A percentile compares a stretch with the other conserved stretches of the same genome.
phyloP scores from a whole-genome alignment of 2,797 vertebrate species.

The Garrulus glandarius region DNA sequence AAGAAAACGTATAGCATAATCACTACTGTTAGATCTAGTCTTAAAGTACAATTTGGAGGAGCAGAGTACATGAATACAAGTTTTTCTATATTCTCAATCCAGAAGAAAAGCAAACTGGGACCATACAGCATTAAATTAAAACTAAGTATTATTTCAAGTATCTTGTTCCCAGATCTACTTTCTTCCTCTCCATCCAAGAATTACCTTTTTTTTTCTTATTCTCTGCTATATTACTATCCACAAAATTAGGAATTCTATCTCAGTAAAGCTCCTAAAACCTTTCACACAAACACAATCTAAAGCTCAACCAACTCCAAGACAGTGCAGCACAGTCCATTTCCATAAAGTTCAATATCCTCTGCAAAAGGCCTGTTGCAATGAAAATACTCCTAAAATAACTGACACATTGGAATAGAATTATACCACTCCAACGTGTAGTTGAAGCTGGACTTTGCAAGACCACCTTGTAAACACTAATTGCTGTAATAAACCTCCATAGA shows the following conservation, averaged over 20 bases:
- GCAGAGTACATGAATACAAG: constrained; percentile 16
- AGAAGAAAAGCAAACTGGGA: constrained; percentile 45
- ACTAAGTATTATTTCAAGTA: constrained; percentile 42
- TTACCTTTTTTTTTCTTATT: not conserved
- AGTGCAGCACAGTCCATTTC: not conserved
- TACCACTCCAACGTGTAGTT: not conserved
- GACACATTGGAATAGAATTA: not conserved
- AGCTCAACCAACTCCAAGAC: constrained; percentile 13
- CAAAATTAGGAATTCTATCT: constrained; percentile 1
- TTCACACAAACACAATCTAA: constrained; percentile 8
- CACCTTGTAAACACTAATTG: not conserved
- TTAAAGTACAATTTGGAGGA: constrained; percentile 42
- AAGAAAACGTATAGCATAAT: constrained; percentile 58
- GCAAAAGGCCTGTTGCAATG: not conserved
- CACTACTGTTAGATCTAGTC: constrained; percentile 59
- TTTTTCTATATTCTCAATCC: constrained; percentile 3
- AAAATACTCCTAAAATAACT: not conserved
- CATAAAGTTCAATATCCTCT: not conserved
- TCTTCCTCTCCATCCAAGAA: not conserved
- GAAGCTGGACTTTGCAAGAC: not conserved
- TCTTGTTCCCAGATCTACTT: constrained; percentile 12
- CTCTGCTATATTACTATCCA: not conserved
- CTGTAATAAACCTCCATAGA: not conserved
- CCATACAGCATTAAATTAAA: constrained; percentile 32
- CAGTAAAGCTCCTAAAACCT: constrained; percentile 14